Base-by-base conservation (phyloP, 2,797 vertebrate species). In the Sebastes cheni region DNA sequence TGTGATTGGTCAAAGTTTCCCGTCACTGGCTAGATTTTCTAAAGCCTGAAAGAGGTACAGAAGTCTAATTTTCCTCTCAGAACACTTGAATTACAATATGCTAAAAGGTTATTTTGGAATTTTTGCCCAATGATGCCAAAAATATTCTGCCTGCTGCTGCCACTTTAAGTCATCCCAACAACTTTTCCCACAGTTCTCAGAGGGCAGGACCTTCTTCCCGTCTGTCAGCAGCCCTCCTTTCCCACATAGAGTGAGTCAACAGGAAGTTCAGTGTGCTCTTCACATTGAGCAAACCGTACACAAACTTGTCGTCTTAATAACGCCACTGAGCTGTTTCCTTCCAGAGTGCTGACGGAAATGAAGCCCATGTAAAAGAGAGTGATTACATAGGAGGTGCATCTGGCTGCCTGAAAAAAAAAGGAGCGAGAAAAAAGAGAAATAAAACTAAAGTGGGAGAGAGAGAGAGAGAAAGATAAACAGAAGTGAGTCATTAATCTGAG, bases 181-280 rank as follows among this genome's bases (percentile, higher is more conserved):
- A 18, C 5, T 77, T 80, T 73, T 65, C 77, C 79, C 67, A 61
- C 32, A 10, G 34, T 56, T 50, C 79, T 14, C 16, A 39, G 58
- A 88, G 74, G 36, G 68, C 80, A 84, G 59, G 67, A 22, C 39
- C 68, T 32, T 14, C 56, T 36, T 52, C 69, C 25, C 72, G 1
- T 50, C 67, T 50, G 18, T 70, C 67, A 55, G 39, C 39, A 42
- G 46, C 34, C 56, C 74, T 69, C 80, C 32, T 73, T 79, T 91
- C 83, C 86, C 42, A 22, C 75, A 85, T 20, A 25, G 23, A 71
- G 72, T 95, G 92, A 95, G 88, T 95, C 95, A 95, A 94, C 93
- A 94, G 94, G 91, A 95, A 92, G 91, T 83, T 23, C 79, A 80
- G 79, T 82, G 82, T 50, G 64, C 86, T 81, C 83, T 88, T 77